Percentiles rank a stretch among this genome's conserved stretches.
Conservation (phyloP, 2,797 vertebrate species). For the Galagoides demidoff region DNA sequence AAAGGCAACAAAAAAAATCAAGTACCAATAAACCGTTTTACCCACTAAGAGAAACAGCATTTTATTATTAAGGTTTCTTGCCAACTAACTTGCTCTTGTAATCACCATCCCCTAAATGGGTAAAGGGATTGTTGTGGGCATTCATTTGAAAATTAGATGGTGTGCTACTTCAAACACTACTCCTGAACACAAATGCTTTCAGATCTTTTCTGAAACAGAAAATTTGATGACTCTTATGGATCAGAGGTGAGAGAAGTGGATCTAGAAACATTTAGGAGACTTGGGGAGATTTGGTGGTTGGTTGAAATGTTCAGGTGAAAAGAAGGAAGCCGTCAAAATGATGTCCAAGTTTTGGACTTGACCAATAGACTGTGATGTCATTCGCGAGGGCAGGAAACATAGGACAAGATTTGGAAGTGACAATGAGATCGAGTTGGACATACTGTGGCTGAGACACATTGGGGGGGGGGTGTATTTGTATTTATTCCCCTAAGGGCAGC, state of each 20-base stretch:
- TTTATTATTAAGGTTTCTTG: background rate
- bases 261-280: background rate
- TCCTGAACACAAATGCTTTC: background rate
- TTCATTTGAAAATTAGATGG: constrained; percentile 1
- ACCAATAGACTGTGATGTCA: background rate
- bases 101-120: background rate
- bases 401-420: background rate
- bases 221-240: background rate
- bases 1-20: background rate
- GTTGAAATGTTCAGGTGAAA: background rate
- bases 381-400: background rate
- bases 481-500: background rate
- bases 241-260: background rate
- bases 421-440: background rate
- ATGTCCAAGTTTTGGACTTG: background rate
- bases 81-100: background rate
- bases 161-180: background rate
- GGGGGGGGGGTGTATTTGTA: background rate
- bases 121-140: background rate
- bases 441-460: rapidly evolving
- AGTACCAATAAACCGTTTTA: background rate
- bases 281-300: background rate
- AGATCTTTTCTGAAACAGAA: constrained; percentile 23
- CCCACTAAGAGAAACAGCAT: background rate
- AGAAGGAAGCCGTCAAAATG: background rate